phyloP scores from a whole-genome alignment of 2,888 invertebrate species.

The Ditylenchus weischeri region DNA sequence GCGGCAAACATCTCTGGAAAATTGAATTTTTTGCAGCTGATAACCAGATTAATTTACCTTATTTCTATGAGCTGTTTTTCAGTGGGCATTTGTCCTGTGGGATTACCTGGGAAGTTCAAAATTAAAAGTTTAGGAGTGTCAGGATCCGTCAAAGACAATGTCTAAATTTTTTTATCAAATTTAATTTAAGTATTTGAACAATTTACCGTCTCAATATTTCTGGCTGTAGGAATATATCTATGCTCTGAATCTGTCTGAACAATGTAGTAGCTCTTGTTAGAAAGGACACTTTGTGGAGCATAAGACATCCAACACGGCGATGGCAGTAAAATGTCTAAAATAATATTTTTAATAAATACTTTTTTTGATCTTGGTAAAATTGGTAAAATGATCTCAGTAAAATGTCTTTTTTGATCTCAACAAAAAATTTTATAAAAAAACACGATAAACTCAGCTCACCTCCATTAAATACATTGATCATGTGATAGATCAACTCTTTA shows the following conservation, averaged over 20 bases:
- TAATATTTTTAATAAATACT: no score
- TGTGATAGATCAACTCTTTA: constrained; percentile 59
- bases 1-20: constrained; percentile 43
- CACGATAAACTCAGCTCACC: constrained; percentile 51
- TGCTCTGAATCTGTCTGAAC: constrained; percentile 45
- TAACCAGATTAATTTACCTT: not conserved
- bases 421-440: no score
- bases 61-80: constrained; percentile 17
- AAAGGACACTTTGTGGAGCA: constrained; percentile 56
- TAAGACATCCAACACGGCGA: constrained; percentile 60
- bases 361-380: no score
- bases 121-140: constrained; percentile 26
- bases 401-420: no score
- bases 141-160: constrained; percentile 13
- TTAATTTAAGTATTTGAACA: no score
- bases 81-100: constrained; percentile 25
- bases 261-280: constrained; percentile 45
- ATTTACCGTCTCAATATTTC: constrained; percentile 47
- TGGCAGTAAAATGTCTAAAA: constrained; percentile 47
- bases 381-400: no score
- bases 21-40: not conserved
- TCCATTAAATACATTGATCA: constrained; percentile 57
- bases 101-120: constrained; percentile 30
- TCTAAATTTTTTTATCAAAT: not conserved
- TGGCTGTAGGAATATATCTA: constrained; percentile 57